Conservation (phyloP, 2,797 vertebrate species). For the Adelosebastes latens region DNA sequence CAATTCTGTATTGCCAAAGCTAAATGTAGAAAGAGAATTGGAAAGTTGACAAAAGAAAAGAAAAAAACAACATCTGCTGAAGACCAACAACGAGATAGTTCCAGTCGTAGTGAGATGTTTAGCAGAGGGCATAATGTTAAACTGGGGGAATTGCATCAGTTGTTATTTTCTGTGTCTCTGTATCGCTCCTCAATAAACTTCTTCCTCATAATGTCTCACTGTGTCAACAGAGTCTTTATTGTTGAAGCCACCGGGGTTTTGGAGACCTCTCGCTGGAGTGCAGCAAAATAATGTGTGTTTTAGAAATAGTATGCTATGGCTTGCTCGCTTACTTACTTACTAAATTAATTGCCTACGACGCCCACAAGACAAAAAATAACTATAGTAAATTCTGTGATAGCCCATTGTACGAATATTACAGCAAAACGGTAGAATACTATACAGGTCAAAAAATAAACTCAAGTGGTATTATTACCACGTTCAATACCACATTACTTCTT, state of each 20-base stretch:
- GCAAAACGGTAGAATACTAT: neutral
- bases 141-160: slow-evolving; percentile 78
- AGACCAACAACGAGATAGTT: slow-evolving; percentile 51
- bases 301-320: neutral
- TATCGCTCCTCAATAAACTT: slow-evolving; percentile 83
- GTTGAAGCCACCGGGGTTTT: neutral
- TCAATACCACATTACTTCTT: neutral
- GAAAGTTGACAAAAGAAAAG: slow-evolving; percentile 9
- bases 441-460: neutral
- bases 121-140: slow-evolving; percentile 65
- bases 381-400: neutral
- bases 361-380: neutral
- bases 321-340: neutral
- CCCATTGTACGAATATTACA: neutral
- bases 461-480: neutral
- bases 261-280: neutral
- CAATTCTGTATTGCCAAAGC: slow-evolving; percentile 85
- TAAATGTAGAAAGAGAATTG: slow-evolving; percentile 75
- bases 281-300: neutral
- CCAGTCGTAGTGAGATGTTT: slow-evolving; percentile 63
- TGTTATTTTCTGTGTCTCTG: slow-evolving; percentile 84
- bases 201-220: slow-evolving; percentile 69
- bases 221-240: slow-evolving; percentile 42
- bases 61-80: slow-evolving; percentile 37
- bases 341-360: neutral